Evolutionary conservation across 2,797 vertebrate species (phyloP), one percentile per base, ranked within the genome.

Genomic region (Catostomus latipinnis): DNA sequence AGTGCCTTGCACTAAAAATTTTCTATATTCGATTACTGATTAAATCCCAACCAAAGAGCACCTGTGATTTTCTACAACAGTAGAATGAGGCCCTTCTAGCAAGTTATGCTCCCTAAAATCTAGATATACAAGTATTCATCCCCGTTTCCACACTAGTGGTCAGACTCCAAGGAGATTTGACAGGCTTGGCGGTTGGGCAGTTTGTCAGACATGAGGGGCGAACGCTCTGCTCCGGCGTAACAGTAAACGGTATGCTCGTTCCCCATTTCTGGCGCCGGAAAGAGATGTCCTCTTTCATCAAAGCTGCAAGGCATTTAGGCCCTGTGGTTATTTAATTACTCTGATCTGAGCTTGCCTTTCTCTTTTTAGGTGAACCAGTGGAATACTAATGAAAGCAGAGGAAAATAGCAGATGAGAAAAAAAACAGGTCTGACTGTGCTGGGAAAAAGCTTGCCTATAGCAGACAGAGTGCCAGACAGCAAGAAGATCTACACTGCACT

Each of bases 271-370:
- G 81, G 54, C 57, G 14, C 65, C 52, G 66, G 74, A 84, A 68
- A 84, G 74, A 83, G 83, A 86, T 80, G 82, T 83, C 80, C 85
- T 73, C 81, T 86, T 86, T 86, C 76, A 86, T 86, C 85, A 81
- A 80, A 86, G 83, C 83, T 80, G 81, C 75, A 65, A 84, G 85
- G 72, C 85, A 82, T 84, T 84, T 84, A 84, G 81, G 79, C 76
- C 83, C 83, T 67, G 81, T 78, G 74, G 85, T 84, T 86, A 84
- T 86, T 86, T 86, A 84, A 86, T 86, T 86, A 86, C 83, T 81
- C 85, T 83, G 85, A 86, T 86, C 83, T 84, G 76, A 71, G 81
- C 79, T 83, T 49, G 57, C 54, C 81, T 86, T 86, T 82, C 73
- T 82, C 74, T 85, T 81, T 76, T 84, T 85, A 82, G 78, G 75